Evolutionary conservation across 2,888 invertebrate genomes (phyloP), one percentile per base, ranked within the genome.

Genomic region (Epistrophe grossulariae): DNA sequence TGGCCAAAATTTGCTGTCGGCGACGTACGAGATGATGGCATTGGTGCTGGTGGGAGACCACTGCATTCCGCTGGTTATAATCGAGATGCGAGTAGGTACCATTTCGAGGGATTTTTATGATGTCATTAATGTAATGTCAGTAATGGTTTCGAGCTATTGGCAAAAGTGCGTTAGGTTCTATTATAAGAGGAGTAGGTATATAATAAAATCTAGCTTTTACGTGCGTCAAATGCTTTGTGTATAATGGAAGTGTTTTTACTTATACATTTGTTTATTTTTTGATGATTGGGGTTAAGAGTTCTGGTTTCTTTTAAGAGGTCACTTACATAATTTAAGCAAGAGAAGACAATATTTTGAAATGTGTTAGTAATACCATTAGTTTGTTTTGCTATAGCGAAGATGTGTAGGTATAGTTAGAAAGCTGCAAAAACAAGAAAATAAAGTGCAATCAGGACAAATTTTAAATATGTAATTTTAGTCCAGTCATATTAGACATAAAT

Each of bases 31-130:
- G 11, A 11, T 50, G 72, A 35, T 40, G 11, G 15, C 38, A 28
- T 8, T 31, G 52, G 35, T 45, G 35, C 52, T 80, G 73, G 80
- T 62, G 73, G 76, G 66, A 57, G 74, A 76, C 72, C 79, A 76
- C 85, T 74, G 79, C 87, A 87, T 87, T 87, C 87, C 87, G 66
- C 13, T 57, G 48, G 87, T 79, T 83, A 71, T 83, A 76, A 79
- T 87, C 87, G 79, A 76, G 78, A n/a, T 79, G 83, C 83, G 71
- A 83, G 74, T 82, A 62, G 64, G 73, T 79, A 60, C 70, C 74
- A 79, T 71, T 87, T 83, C 76, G 79, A 79, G 50, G 76, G 71
- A 52, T 83, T 87, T 87, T 87, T 87, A 87, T 62, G 87, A 76
- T 60, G 71, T 76, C 45, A 76, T 82, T 66, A 82, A 76, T 76